Conservation (phyloP, 2,888 invertebrate species). For the Tenthredo notha region DNA sequence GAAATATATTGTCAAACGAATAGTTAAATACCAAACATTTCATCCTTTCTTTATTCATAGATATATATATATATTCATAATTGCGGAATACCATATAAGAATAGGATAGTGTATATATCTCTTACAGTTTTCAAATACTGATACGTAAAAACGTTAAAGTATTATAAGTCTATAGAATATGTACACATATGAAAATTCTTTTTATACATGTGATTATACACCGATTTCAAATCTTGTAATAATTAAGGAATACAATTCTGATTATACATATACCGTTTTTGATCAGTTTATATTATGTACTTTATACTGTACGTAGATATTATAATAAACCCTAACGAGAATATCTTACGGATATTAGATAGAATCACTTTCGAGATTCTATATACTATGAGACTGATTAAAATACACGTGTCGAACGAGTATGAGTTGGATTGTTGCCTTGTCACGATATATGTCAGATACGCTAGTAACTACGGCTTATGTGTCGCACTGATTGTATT, state of each 20-base stretch:
- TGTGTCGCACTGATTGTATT: constrained; percentile 47
- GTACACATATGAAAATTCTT: no score
- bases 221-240: background rate
- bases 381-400: constrained; percentile 13
- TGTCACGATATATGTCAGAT: constrained; percentile 44
- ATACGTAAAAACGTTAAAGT: background rate
- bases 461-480: constrained; percentile 38
- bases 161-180: background rate
- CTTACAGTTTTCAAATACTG: background rate
- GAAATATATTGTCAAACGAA: background rate
- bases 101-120: background rate
- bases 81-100: constrained; percentile 14
- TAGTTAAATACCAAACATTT: background rate
- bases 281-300: background rate
- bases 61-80: background rate
- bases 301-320: background rate
- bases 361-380: constrained; percentile 16
- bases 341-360: background rate
- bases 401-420: constrained; percentile 45
- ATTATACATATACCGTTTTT: background rate
- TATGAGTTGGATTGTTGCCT: constrained; percentile 37
- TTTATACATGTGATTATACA: background rate
- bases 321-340: background rate
- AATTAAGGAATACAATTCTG: background rate
- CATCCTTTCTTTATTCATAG: background rate